Conservation (phyloP, 92 coral and sea anemone species). For the Desmophyllum pertusum region DNA sequence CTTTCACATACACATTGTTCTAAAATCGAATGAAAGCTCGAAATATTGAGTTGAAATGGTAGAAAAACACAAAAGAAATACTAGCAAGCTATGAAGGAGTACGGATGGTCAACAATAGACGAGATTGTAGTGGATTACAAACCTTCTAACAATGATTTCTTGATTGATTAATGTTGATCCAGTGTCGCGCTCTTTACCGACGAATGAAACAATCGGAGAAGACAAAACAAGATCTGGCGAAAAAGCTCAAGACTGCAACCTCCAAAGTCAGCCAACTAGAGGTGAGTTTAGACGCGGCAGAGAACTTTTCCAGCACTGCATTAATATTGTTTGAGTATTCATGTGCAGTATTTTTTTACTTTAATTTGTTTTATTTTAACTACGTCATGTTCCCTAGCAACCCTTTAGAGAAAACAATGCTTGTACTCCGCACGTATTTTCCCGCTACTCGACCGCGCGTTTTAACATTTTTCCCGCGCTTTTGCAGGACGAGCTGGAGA, state of each 20-base stretch:
- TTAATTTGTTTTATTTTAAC: not conserved
- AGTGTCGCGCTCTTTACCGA: slow-evolving; percentile 91
- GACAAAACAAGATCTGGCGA: slow-evolving; percentile 64
- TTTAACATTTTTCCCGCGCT: not conserved
- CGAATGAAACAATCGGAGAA: slow-evolving; percentile 89
- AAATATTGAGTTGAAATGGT: not conserved
- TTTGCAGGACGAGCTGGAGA: no score
- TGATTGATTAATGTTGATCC: not conserved
- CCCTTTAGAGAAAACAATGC: not conserved
- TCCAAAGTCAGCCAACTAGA: slow-evolving; percentile 82
- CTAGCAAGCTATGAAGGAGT: not conserved
- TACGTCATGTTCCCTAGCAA: not conserved
- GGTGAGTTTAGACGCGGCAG: slow-evolving; percentile 51
- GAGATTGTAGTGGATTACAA: no score
- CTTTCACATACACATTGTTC: not conserved
- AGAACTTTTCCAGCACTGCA: not conserved
- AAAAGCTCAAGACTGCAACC: slow-evolving; percentile 63
- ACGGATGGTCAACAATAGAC: not conserved
- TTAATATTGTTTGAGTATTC: not conserved
- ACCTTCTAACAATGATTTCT: not conserved
- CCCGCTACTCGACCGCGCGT: not conserved
- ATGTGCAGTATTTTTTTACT: not conserved
- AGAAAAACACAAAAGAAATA: not conserved
- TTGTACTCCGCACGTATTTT: not conserved
- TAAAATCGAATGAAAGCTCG: not conserved